Conservation (phyloP, 2,113 vertebrate genomes). For the Carassius auratus region DNA sequence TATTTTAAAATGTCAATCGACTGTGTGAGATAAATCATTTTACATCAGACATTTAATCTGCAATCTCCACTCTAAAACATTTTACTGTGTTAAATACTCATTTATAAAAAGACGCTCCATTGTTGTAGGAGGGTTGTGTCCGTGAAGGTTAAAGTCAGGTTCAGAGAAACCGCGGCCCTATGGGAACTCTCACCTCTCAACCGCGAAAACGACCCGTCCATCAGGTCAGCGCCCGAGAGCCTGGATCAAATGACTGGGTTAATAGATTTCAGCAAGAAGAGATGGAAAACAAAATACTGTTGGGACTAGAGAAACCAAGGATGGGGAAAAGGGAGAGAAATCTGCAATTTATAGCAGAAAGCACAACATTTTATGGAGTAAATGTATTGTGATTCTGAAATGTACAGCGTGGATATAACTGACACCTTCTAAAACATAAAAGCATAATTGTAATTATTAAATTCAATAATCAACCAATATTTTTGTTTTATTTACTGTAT, state of each 20-base stretch:
- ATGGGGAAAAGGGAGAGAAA: conserved; percentile 9
- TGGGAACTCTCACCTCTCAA: conserved; percentile 54
- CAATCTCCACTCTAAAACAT: background rate
- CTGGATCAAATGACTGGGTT: conserved; percentile 54
- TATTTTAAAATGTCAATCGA: conserved; percentile 27
- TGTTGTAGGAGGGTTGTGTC: background rate
- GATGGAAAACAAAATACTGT: conserved; percentile 41
- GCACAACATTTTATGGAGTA: background rate
- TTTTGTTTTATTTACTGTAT: background rate
- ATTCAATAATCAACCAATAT: background rate
- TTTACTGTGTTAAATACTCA: background rate
- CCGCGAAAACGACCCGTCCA: conserved; percentile 45
- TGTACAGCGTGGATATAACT: background rate
- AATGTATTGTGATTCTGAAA: background rate
- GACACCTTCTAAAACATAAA: background rate
- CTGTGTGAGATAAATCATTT: background rate
- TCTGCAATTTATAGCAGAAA: conserved; percentile 44
- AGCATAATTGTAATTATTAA: background rate
- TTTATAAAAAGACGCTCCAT: background rate
- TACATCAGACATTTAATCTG: background rate
- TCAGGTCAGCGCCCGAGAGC: conserved; percentile 12
- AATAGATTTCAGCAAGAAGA: conserved; percentile 56
- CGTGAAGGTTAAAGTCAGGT: conserved; percentile 44
- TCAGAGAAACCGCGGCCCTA: conserved; percentile 37
- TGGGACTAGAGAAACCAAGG: conserved; percentile 26